Evolutionary conservation across 2,113 vertebrate genomes (phyloP).

Genomic region (Alaudala cheleensis): DNA sequence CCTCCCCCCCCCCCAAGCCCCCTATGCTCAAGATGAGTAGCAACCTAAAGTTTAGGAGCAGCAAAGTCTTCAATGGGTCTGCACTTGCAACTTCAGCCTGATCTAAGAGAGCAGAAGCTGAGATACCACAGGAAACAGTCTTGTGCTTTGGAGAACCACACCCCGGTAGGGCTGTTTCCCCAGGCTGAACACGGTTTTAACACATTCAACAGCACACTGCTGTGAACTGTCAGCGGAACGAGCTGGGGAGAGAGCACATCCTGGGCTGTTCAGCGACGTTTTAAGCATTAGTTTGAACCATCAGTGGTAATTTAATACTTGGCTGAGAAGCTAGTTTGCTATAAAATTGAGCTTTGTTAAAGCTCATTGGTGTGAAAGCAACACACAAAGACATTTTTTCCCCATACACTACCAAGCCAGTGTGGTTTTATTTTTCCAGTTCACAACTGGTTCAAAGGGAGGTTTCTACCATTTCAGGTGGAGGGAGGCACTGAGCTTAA

Average conservation of each 20-base stretch:
- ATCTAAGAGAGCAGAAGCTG: neutral
- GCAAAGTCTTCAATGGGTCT: neutral
- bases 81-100: neutral
- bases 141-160: neutral
- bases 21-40: neutral
- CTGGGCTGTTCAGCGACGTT: neutral
- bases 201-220: neutral
- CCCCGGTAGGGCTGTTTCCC: neutral
- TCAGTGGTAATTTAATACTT: neutral
- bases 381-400: neutral
- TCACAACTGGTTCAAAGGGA: neutral
- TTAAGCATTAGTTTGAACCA: neutral
- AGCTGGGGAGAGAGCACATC: neutral
- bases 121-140: slow-evolving; percentile 3
- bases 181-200: accelerated
- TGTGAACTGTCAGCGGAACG: accelerated
- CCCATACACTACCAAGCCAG: neutral
- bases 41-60: neutral
- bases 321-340: neutral
- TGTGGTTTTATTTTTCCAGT: neutral
- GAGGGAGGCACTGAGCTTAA: neutral
- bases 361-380: neutral
- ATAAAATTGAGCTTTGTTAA: neutral
- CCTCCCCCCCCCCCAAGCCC: accelerated
- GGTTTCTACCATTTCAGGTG: neutral